Base-by-base conservation (phyloP, 2,888 invertebrate genomes). In the Pandemis heparana region DNA sequence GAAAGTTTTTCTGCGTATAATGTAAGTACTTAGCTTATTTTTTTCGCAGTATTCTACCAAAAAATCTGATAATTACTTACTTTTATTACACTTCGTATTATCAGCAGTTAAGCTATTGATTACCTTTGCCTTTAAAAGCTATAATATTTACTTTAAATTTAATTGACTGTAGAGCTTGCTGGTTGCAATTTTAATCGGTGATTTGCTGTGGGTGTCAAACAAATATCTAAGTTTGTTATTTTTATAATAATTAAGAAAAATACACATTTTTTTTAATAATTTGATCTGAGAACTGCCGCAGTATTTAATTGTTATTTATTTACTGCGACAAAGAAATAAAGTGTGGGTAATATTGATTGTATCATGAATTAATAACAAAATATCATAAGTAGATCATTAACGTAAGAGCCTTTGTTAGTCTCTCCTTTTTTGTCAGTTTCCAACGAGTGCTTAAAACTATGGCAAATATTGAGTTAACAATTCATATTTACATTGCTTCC, bases 1-100 rank as follows among this genome's bases (percentile, higher is more conserved):
- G 82, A 84, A 81, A 85, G 80, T 83, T 83, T 76, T 70, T 64
- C 76, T 75, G 75, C 79, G 75, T 73, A 39, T 75, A 82, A 81
- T 77, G 85, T 85, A 79, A 85, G 85, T 85, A 85, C n/a, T 6
- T 63, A 61, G 9, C 23, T 46, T 53, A 9, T 53, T 53, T 53
- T 9, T 53, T 53, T 12, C 23, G 23, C 67, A 75, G 77, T 63
- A 32, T 32, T 48, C 38, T 70, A 7, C 9, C 12, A 9, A 56
- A 10, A 23, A 23, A 23, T 56, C 16, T 53, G 51, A 23, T 53
- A 18, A 53, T 32, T 32, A 32, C 23, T 32, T 53, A 56, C 2
- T 18, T 23, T 56, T 56, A 23, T 4, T 12, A 23, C 23, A 56
- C 23, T 16, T 18, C 1, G n/a, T 18, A 3, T 53, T 53, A 53